Percentiles rank a stretch among this genome's conserved stretches.
These are phyloP conservation scores for Campylomormyrus tamandua DNA, from an alignment of 2,113 vertebrate species.

Conservation along the genomic window DNA sequence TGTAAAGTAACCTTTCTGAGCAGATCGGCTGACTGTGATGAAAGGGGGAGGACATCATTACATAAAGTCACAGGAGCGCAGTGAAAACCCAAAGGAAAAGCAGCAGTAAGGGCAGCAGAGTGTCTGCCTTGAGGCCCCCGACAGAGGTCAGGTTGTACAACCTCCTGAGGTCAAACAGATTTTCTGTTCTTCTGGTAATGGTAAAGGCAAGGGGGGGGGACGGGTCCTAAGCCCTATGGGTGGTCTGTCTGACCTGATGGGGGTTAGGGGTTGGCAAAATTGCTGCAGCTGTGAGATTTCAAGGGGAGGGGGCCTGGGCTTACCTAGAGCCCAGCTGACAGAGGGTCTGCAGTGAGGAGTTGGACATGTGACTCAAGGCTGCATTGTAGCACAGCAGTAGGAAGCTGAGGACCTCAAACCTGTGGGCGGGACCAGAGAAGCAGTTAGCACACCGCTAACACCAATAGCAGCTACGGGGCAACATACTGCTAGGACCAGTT, in stretches of 20 bases:
- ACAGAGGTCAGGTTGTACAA: background rate
- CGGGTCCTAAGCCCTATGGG: background rate
- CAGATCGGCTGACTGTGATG: background rate
- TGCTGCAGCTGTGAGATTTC: background rate
- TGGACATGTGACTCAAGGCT: slow-evolving; percentile 84
- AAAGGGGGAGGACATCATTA: background rate
- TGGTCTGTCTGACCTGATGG: background rate
- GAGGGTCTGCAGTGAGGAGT: slow-evolving; percentile 83
- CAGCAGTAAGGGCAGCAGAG: background rate
- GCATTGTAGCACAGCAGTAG: slow-evolving; percentile 92
- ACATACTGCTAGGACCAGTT: background rate
- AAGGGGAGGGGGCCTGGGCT: slow-evolving; percentile 19
- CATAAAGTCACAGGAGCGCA: background rate
- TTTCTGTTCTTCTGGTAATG: background rate
- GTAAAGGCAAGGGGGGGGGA: background rate
- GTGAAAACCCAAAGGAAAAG: background rate
- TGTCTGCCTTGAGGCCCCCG: background rate
- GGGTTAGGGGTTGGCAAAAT: background rate
- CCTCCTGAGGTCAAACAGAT: background rate
- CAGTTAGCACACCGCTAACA: background rate
- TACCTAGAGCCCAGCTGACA: slow-evolving; percentile 95
- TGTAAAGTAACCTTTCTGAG: background rate
- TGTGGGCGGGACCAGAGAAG: slow-evolving; percentile 42
- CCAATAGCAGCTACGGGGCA: background rate
- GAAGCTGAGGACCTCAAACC: slow-evolving; percentile 94